phyloP scores from a whole-genome alignment of 92 coral and sea anemone species.

The Anthopleura xanthogrammica region DNA sequence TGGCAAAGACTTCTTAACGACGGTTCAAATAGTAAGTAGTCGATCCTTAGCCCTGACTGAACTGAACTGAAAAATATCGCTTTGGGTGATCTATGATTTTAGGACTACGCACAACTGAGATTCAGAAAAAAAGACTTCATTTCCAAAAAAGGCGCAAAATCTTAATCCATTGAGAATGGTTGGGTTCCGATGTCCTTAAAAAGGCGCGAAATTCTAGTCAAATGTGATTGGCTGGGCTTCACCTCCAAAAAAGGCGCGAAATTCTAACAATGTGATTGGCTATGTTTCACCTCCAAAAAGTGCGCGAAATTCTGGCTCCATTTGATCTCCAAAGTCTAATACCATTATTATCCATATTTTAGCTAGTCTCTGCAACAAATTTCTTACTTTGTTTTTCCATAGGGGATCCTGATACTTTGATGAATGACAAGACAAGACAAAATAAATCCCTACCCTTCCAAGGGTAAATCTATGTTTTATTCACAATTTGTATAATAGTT shows the following conservation, averaged over 20 bases:
- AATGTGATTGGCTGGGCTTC: no score
- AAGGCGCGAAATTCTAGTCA: no score
- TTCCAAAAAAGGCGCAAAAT: background rate
- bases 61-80: no score
- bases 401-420: background rate
- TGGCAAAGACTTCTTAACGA: conserved; percentile 29
- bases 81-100: no score
- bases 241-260: background rate
- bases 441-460: background rate
- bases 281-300: no score
- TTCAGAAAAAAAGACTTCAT: background rate
- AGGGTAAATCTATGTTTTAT: conserved; percentile 3
- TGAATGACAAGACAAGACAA: background rate
- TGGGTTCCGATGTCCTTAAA: background rate
- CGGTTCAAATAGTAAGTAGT: conserved; percentile 14
- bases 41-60: background rate
- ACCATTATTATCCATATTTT: background rate
- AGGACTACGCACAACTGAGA: background rate
- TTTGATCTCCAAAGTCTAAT: no score
- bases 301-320: background rate
- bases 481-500: background rate
- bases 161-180: background rate
- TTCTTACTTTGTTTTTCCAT: background rate
- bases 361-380: background rate
- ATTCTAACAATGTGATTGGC: background rate